phyloP scores from a whole-genome alignment of 1,140 invertebrate species.

The Brachionus koreanus region DNA sequence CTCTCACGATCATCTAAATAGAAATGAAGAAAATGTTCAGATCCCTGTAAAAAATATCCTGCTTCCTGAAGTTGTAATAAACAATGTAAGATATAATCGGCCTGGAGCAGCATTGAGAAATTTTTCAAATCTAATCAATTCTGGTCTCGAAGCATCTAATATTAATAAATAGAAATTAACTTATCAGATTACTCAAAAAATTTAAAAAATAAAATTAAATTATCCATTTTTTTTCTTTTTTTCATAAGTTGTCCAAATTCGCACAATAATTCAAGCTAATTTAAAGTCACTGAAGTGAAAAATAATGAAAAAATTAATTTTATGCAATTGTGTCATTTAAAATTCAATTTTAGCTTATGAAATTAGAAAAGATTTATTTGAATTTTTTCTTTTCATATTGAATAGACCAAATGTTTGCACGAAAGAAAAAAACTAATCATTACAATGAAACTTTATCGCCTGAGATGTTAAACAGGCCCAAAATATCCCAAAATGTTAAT shows the following conservation, averaged over 20 bases:
- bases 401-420: neutral
- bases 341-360: neutral
- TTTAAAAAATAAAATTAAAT: neutral
- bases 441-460: neutral
- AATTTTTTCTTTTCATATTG: neutral
- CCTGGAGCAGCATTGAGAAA: neutral
- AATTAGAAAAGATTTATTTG: neutral
- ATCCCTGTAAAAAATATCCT: neutral
- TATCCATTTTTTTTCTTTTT: neutral
- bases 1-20: neutral
- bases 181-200: neutral
- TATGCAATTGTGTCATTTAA: constrained; percentile 29
- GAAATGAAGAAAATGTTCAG: neutral
- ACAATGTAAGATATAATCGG: neutral
- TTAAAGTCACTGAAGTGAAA: constrained; percentile 25
- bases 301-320: neutral
- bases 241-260: constrained; percentile 4
- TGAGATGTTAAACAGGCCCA: neutral
- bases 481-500: neutral
- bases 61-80: neutral
- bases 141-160: neutral
- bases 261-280: neutral
- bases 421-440: neutral
- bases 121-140: neutral
- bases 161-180: neutral